These are phyloP conservation scores for Geopemphigus sp. DNA, from an alignment of 1,140 invertebrate genomes.

Conservation along the genomic window DNA sequence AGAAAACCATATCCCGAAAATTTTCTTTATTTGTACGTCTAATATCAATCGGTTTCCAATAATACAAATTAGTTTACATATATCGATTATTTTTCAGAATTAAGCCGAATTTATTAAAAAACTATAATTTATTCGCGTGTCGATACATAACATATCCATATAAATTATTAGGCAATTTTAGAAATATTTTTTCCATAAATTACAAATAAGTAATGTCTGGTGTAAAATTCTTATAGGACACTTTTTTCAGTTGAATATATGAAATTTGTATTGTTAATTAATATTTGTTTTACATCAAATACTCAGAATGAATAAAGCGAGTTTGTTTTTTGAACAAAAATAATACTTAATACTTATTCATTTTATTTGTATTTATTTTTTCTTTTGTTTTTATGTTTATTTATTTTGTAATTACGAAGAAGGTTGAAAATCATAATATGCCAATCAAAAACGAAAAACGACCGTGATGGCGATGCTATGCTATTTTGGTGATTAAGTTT, in stretches of 20 bases:
- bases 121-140: not conserved
- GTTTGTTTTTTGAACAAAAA: not conserved
- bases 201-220: not conserved
- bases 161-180: not conserved
- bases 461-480: not conserved
- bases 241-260: not conserved
- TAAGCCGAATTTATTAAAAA: too few relatives aligned
- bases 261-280: not conserved
- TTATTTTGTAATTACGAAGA: conserved; percentile 19
- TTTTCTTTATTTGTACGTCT: not conserved
- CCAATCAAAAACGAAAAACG: conserved; percentile 20
- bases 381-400: conserved; percentile 11
- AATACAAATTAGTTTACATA: not conserved
- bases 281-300: not conserved
- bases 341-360: not conserved
- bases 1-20: conserved; percentile 10
- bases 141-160: not conserved
- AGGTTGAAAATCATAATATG: conserved; percentile 22
- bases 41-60: not conserved
- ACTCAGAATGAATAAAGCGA: not conserved
- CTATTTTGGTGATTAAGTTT: conserved; percentile 35
- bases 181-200: not conserved
- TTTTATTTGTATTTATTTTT: conserved; percentile 13
- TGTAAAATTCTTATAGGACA: not conserved
- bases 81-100: not conserved